A percentile compares a stretch with the other conserved stretches of the same genome.
Evolutionary conservation across 2,113 vertebrate species (phyloP).

Genomic region (Notechis scutatus): DNA sequence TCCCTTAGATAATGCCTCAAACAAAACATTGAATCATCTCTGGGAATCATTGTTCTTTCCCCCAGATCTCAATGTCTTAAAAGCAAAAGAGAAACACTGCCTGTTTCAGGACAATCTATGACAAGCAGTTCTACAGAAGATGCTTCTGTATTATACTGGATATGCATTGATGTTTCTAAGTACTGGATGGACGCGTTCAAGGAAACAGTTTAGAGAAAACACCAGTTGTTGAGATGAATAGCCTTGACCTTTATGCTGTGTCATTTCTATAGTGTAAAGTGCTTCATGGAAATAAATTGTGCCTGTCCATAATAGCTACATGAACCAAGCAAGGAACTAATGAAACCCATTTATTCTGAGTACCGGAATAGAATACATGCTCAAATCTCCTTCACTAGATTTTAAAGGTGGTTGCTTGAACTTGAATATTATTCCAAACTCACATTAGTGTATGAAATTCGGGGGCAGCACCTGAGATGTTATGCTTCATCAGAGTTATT

Average conservation of each 20-base stretch:
- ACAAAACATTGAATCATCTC: neutral
- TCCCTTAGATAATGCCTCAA: neutral
- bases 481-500: neutral
- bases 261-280: neutral
- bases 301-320: neutral
- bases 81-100: neutral
- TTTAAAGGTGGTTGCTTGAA: neutral
- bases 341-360: conserved; percentile 6
- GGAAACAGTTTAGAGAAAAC: neutral
- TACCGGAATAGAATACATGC: neutral
- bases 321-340: neutral
- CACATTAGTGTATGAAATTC: neutral
- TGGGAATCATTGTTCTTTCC: neutral
- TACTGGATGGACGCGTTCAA: neutral
- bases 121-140: neutral
- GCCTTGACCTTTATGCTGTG: neutral
- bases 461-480: neutral
- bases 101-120: neutral
- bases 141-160: neutral
- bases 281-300: neutral
- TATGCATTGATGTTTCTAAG: neutral
- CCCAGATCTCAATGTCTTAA: neutral
- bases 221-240: neutral
- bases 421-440: neutral
- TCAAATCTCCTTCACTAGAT: neutral